Conservation (phyloP, 2,797 vertebrate genomes). For the Typhlichthys eigenmanni region DNA sequence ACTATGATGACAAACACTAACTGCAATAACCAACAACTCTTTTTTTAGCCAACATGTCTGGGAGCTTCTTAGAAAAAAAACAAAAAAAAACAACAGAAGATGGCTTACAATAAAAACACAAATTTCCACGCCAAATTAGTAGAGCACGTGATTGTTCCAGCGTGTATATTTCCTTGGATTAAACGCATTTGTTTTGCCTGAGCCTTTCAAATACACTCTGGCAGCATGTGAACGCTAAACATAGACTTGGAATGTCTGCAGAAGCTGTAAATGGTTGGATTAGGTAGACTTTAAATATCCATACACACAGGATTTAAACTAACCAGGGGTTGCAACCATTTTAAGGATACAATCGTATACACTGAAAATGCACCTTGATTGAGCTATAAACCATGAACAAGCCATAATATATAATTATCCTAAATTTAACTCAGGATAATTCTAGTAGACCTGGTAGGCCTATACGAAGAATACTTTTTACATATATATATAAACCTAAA, state of each 20-base stretch:
- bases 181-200: background rate
- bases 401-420: background rate
- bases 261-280: background rate
- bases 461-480: too few relatives aligned
- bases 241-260: background rate
- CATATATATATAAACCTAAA: too few relatives aligned
- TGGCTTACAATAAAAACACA: too few relatives aligned
- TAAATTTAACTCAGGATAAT: background rate
- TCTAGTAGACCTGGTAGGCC: background rate
- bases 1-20: too few relatives aligned
- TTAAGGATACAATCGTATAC: background rate
- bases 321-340: constrained; percentile 3
- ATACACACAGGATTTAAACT: background rate
- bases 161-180: background rate
- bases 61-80: too few relatives aligned
- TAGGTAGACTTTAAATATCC: background rate
- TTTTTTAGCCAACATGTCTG: too few relatives aligned
- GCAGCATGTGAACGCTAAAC: background rate
- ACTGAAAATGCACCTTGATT: too few relatives aligned
- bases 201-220: background rate
- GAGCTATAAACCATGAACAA: background rate
- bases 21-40: too few relatives aligned
- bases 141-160: too few relatives aligned
- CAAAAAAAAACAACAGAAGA: too few relatives aligned
- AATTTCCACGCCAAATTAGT: too few relatives aligned